Percentiles rank a stretch among this genome's conserved stretches.
These are phyloP conservation scores for Halotydeus destructor DNA, from an alignment of 1,140 invertebrate species.

Conservation along the genomic window DNA sequence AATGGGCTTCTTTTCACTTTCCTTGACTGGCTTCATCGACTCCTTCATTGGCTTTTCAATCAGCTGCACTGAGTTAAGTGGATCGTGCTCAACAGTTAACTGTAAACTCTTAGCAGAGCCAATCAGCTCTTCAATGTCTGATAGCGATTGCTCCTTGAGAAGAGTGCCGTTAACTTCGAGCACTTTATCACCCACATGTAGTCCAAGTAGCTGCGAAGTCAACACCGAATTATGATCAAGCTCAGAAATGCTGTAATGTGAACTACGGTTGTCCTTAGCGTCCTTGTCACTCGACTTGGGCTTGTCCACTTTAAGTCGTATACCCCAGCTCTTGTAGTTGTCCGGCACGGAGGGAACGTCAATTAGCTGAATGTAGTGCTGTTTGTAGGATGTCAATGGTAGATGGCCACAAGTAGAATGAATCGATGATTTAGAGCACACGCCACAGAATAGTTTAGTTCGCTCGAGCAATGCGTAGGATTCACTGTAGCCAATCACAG, in stretches of 20 bases:
- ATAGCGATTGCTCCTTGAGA: conserved; percentile 40
- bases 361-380: conserved; percentile 54
- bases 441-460: conserved; percentile 58
- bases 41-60: too few species aligned
- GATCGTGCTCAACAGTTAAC: conserved; percentile 71
- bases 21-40: not conserved
- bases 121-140: conserved; percentile 23
- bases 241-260: conserved; percentile 31
- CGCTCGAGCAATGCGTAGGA: conserved; percentile 70
- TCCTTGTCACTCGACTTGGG: conserved; percentile 16
- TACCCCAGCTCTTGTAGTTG: conserved; percentile 26
- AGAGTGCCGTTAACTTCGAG: conserved; percentile 76
- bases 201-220: too few species aligned
- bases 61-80: conserved; percentile 29
- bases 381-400: too few species aligned
- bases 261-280: conserved; percentile 4
- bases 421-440: conserved; percentile 40
- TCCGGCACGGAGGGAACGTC: conserved; percentile 39
- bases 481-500: conserved; percentile 72
- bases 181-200: conserved; percentile 72
- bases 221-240: conserved; percentile 55
- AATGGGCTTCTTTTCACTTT: not conserved
- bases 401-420: too few species aligned
- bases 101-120: conserved; percentile 25
- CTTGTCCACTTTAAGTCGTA: conserved; percentile 35